These are phyloP conservation scores for Drosophila pandora DNA, from an alignment of 1,140 invertebrate species.

Conservation along the genomic window DNA sequence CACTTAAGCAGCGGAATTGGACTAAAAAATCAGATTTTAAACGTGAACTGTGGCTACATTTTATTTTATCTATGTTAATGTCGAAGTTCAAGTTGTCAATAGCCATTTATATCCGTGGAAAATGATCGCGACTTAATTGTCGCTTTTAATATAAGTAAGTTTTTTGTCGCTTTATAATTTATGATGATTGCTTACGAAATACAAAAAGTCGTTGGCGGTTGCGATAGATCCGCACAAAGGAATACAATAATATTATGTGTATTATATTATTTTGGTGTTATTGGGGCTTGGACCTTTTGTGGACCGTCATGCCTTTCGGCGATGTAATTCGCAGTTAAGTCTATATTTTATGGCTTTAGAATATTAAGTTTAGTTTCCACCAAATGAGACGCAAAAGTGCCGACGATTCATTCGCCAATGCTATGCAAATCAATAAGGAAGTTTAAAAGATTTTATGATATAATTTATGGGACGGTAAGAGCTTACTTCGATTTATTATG, in stretches of 20 bases:
- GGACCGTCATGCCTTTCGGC: slow-evolving; percentile 6
- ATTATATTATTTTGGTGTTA: slow-evolving; percentile 21
- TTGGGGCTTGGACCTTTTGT: not conserved
- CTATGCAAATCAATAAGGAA: slow-evolving; percentile 59
- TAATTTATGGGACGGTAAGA: slow-evolving; percentile 49
- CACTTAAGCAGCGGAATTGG: slow-evolving; percentile 12
- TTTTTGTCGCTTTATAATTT: slow-evolving; percentile 40
- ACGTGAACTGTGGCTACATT: slow-evolving; percentile 13
- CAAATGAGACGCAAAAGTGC: slow-evolving; percentile 44
- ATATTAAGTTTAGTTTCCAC: slow-evolving; percentile 22
- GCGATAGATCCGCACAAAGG: slow-evolving; percentile 37
- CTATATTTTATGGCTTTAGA: slow-evolving; percentile 48
- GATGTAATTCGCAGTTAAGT: slow-evolving; percentile 42
- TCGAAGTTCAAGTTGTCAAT: slow-evolving; percentile 48
- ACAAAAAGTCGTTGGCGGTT: slow-evolving; percentile 45
- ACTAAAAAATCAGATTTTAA: slow-evolving; percentile 19
- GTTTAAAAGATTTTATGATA: slow-evolving; percentile 51
- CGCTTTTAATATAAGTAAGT: not conserved
- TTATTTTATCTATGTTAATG: slow-evolving; percentile 34
- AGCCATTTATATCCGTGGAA: slow-evolving; percentile 58
- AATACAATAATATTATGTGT: slow-evolving; percentile 48
- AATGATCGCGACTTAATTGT: slow-evolving; percentile 26
- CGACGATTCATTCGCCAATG: slow-evolving; percentile 29
- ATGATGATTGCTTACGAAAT: slow-evolving; percentile 64
- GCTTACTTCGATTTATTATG: slow-evolving; percentile 44